A percentile compares a stretch with the other conserved stretches of the same genome.
Conservation (phyloP, 2,888 invertebrate species). For the Desoria tigrina region DNA sequence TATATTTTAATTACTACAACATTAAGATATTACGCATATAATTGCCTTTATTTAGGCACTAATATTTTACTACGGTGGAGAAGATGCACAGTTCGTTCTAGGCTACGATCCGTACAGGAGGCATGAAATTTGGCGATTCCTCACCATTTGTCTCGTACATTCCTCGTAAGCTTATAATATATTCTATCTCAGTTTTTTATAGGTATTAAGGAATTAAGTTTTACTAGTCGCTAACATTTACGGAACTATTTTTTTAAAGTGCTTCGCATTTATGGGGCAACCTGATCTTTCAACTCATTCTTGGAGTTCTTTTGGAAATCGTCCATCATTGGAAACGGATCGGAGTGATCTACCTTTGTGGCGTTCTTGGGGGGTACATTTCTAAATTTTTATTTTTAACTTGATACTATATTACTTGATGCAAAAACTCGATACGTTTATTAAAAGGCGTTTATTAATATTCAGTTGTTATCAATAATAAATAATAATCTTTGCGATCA, state of each 20-base stretch:
- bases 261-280: conserved; percentile 24
- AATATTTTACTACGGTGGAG: conserved; percentile 4
- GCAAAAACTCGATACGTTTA: too few relatives aligned
- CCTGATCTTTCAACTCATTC: conserved; percentile 25
- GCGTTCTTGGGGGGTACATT: conserved; percentile 21
- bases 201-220: neutral
- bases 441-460: too few relatives aligned
- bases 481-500: too few relatives aligned
- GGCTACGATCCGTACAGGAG: conserved; percentile 19
- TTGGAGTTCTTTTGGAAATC: conserved; percentile 26
- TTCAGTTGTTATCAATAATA: too few relatives aligned
- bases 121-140: conserved; percentile 29
- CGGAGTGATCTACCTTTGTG: conserved; percentile 17
- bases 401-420: too few relatives aligned
- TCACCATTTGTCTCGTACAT: conserved; percentile 25
- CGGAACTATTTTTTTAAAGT: neutral
- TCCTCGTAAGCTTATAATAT: conserved; percentile 14
- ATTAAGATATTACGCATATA: neutral
- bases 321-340: conserved; percentile 30
- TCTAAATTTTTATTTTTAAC: too few relatives aligned
- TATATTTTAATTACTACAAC: too few relatives aligned
- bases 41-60: neutral
- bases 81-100: conserved; percentile 1
- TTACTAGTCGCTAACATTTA: neutral
- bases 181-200: too few relatives aligned